phyloP scores from a whole-genome alignment of 2,113 vertebrate species.

The Sorex araneus region DNA sequence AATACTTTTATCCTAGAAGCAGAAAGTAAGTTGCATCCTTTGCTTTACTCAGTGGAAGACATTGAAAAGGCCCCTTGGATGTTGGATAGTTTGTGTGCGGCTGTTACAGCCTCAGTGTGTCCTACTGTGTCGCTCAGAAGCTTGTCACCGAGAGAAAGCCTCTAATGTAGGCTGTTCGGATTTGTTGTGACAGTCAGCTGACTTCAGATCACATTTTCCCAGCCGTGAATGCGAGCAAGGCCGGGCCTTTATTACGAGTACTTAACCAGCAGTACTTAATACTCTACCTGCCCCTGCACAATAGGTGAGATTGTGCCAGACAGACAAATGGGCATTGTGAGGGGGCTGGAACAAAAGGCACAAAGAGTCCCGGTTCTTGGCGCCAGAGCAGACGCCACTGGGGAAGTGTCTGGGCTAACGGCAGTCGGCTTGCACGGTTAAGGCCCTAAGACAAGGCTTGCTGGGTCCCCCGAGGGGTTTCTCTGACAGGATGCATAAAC shows the following conservation, averaged over 20 bases:
- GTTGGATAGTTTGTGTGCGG: background rate
- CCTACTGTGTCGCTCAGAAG: slow-evolving; percentile 45
- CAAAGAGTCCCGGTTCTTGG: slow-evolving; percentile 57
- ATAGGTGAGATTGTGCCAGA: slow-evolving; percentile 63
- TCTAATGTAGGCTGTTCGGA: background rate
- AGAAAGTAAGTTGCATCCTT: slow-evolving; percentile 51
- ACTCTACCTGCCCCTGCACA: slow-evolving; percentile 56
- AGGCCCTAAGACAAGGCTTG: background rate
- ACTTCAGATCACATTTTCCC: slow-evolving; percentile 67
- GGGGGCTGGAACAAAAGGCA: slow-evolving; percentile 59
- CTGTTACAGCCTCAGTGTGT: background rate
- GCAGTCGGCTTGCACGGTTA: slow-evolving; percentile 10
- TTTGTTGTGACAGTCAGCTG: slow-evolving; percentile 57
- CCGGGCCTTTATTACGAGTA: slow-evolving; percentile 20
- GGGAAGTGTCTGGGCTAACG: background rate
- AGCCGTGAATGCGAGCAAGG: slow-evolving; percentile 34
- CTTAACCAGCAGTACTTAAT: background rate
- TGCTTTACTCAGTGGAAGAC: background rate
- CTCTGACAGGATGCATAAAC: background rate
- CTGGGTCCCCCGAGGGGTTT: too few relatives aligned
- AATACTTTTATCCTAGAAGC: slow-evolving; percentile 8
- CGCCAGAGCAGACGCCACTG: slow-evolving; percentile 25
- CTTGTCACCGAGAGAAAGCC: slow-evolving; percentile 28
- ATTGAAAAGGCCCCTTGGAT: slow-evolving; percentile 53
- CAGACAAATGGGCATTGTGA: slow-evolving; percentile 67